These are phyloP conservation scores for Cherax destructor DNA, from an alignment of 1,140 invertebrate genomes.

Conservation along the genomic window DNA sequence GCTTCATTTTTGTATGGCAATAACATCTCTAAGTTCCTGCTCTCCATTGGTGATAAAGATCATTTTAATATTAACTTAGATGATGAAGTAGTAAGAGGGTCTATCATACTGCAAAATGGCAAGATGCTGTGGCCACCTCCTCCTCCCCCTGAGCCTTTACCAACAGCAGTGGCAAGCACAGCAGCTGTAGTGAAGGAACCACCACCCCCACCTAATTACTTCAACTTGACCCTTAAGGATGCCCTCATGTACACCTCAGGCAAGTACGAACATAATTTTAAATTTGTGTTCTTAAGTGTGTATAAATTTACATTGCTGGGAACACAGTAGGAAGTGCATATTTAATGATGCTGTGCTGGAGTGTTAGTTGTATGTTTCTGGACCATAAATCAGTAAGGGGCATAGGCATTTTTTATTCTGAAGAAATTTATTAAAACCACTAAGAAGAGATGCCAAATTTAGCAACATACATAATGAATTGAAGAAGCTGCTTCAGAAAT, in stretches of 20 bases:
- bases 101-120: conserved; percentile 86
- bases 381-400: too few relatives aligned
- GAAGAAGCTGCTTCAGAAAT: too few relatives aligned
- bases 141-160: conserved; percentile 76
- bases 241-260: conserved; percentile 84
- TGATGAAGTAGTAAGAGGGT: conserved; percentile 91
- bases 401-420: too few relatives aligned
- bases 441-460: too few relatives aligned
- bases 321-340: too few relatives aligned
- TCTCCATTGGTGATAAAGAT: conserved; percentile 85
- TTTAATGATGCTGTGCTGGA: too few relatives aligned
- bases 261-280: neutral
- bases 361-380: too few relatives aligned
- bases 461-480: too few relatives aligned
- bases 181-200: conserved; percentile 76
- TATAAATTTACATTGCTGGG: too few relatives aligned
- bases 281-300: too few relatives aligned
- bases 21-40: conserved; percentile 91
- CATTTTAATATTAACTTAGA: conserved; percentile 87
- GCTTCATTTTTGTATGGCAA: conserved; percentile 91
- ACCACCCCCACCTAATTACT: conserved; percentile 77
- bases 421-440: too few relatives aligned
- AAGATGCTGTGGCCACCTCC: conserved; percentile 88
- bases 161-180: conserved; percentile 75
- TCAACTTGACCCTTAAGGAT: conserved; percentile 81